Percentiles rank a stretch among this genome's conserved stretches.
These are phyloP conservation scores for Lophius piscatorius DNA, from an alignment of 2,113 vertebrate genomes.

Conservation along the genomic window DNA sequence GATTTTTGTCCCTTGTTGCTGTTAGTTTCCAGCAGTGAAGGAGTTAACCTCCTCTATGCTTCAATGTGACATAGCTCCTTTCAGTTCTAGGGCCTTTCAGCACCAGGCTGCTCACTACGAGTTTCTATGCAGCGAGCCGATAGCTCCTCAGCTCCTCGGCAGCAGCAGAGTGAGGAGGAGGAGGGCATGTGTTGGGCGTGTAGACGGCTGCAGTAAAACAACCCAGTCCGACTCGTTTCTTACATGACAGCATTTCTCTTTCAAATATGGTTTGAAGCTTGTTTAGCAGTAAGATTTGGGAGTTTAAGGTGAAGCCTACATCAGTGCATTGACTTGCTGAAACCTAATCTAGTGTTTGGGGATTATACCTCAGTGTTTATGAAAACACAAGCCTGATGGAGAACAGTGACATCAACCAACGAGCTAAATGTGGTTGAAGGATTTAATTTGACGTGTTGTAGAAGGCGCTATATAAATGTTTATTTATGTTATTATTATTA, in stretches of 20 bases:
- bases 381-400: too few species aligned
- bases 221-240: constrained; percentile 19
- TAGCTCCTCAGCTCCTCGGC: constrained; percentile 48
- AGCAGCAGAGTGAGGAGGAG: not conserved
- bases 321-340: not conserved
- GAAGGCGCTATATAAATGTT: too few species aligned
- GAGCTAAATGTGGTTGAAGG: too few species aligned
- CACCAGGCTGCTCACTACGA: constrained; percentile 51
- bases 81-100: constrained; percentile 56
- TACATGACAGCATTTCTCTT: not conserved
- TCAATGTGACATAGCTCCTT: not conserved
- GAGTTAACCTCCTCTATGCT: constrained; percentile 56
- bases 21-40: constrained; percentile 42
- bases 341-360: too few species aligned
- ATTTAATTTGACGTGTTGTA: too few species aligned
- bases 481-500: not conserved
- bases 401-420: not conserved
- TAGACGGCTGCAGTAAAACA: not conserved
- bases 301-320: not conserved
- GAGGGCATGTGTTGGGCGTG: constrained; percentile 15
- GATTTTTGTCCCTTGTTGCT: too few species aligned
- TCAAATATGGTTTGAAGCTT: not conserved
- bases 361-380: too few species aligned
- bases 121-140: constrained; percentile 50
- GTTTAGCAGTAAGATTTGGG: not conserved